Evolutionary conservation across 2,113 vertebrate species (phyloP), one percentile per base, ranked within the genome.

Genomic region (Saimiri boliviensis): DNA sequence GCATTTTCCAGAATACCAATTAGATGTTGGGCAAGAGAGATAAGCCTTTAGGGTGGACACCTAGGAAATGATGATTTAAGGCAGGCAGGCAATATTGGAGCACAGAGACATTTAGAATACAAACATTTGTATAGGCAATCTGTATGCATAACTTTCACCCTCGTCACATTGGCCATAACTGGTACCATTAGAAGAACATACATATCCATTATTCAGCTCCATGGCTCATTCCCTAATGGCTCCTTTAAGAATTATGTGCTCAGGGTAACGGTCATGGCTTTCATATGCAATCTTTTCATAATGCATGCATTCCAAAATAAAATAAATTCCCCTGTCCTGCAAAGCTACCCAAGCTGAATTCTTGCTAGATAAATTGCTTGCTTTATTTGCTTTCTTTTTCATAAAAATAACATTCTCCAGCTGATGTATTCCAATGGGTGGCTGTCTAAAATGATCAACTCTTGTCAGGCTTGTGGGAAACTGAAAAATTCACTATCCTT

Each of bases 261-360:
- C n/a, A 21, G 42, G 76, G 45, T 35, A 68, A 27, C 8, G 8
- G 27, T 37, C 80, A 11, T 45, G 40, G 32, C 45, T 94, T 32
- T 94, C 70, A 0, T 49, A 77, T 14, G 42, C 21, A 91, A 63
- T 86, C 66, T 97, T 94, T 90, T n/a, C 77, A 42, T 90, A 68
- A 32, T 27, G 10, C 0, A 4, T 96, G 17, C 30, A 90, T 81
- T 60, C 56, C 63, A 77, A 58, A 88, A 81, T 76, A 89, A 91
- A 85, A 85, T 71, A 89, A 88, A 73, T 5, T 0, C 8, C 4
- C 42, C 49, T 3, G 3, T 49, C 37, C 42, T 68, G 19, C 76
- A 20, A 20, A n/a, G 27, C 37, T 52, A 47, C 47, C 25, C 42
- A 73, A 23, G 40, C 63, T 52, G 23, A 49, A 85, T 80, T 89